Evolutionary conservation across 2,113 vertebrate genomes (phyloP), one percentile per base, ranked within the genome.

Genomic region (Camelus dromedarius): DNA sequence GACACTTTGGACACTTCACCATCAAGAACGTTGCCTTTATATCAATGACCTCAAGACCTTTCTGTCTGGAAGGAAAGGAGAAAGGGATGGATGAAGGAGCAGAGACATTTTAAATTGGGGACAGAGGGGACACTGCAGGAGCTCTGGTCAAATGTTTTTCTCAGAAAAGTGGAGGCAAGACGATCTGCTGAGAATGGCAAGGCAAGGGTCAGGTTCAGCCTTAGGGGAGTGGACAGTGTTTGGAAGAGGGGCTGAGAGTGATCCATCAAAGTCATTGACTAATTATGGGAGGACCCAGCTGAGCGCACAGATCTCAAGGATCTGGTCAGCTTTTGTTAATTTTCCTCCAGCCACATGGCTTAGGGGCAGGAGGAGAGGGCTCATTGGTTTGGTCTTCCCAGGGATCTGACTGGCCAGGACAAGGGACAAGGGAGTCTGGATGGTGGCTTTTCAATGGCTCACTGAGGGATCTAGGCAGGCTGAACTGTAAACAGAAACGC

Each of bases 281-380:
- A 24, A 28, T 64, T 70, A 56, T 48, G 46, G 18, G 46, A 64
- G 24, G 32, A 48, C 19, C 16, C 8, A 28, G 22, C 22, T 54
- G 18, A 85, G 46, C 35, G 70, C 62, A 30, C n/a, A 76, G 62
- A 46, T 28, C 46, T 85, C 54, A 72, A 38, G n/a, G 35, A 56
- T 80, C 56, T 50, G 35, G 48, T 72, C 32, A 56, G 6, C 32
- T 79, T 76, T 72, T 66, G 18, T 79, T 79, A 14, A 16, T 50
- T 80, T 96, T 85, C n/a, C 64, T 85, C 42, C 35, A 66, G 75
- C 30, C 38, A 88, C 58, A 26, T n/a, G 50, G 79, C 81, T 77
- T 32, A 85, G 22, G 60, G 38, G 80, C 35, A 79, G 64, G 62
- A 64, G 24, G 64, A 38, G 56, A 76, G 56, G 30, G 46, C 10